A percentile compares a stretch with the other conserved stretches of the same genome.
Conservation (phyloP, 2,797 vertebrate genomes). For the Mormyrops attenuatus region DNA sequence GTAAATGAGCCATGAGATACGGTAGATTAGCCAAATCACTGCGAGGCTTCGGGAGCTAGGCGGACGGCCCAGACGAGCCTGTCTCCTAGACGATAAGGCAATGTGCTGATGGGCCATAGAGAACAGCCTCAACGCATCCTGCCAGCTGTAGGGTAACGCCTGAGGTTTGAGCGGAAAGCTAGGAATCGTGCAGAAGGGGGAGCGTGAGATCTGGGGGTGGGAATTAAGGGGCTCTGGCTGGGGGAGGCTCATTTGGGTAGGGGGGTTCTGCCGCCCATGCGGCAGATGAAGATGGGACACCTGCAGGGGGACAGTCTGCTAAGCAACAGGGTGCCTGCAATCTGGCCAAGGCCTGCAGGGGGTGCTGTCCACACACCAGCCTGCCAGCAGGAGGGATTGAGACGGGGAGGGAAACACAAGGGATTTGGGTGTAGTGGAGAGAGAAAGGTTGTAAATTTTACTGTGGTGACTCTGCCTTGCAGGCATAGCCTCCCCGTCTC, state of each 20-base stretch:
- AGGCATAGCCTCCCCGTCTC: background rate
- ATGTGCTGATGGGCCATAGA: background rate
- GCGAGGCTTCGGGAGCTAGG: background rate
- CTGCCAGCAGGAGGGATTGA: background rate
- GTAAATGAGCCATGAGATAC: background rate
- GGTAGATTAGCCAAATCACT: background rate
- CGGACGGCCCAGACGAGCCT: background rate
- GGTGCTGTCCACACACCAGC: background rate
- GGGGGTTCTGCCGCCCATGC: background rate
- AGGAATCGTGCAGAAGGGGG: background rate
- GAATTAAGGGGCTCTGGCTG: background rate
- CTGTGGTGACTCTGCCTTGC: constrained; percentile 13
- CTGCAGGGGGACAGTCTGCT: background rate
- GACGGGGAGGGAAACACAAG: background rate
- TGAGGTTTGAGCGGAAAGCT: background rate
- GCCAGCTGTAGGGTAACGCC: background rate
- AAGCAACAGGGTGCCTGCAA: background rate
- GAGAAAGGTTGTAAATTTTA: background rate
- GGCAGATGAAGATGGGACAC: background rate
- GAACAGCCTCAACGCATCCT: background rate
- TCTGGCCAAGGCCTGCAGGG: background rate
- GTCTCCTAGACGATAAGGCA: background rate
- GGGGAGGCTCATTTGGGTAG: background rate
- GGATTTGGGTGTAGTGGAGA: background rate
- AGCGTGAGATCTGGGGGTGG: background rate